These are phyloP conservation scores for Rhadinocentrus ornatus DNA, from an alignment of 2,797 vertebrate genomes.

Conservation along the genomic window DNA sequence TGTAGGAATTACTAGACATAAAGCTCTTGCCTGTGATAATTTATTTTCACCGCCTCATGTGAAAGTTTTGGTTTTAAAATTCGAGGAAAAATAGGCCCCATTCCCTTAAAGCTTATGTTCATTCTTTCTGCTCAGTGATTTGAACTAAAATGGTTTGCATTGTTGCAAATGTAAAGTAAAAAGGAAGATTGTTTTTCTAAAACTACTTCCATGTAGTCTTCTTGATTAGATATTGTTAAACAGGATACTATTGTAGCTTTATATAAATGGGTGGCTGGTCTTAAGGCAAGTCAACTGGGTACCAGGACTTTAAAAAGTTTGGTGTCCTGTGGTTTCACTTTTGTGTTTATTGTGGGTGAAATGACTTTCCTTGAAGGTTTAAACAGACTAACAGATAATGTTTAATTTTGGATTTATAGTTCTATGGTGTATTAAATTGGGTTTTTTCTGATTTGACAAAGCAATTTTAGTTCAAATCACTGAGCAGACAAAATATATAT, in stretches of 20 bases:
- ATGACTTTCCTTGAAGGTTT: not conserved
- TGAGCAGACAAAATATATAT: not conserved
- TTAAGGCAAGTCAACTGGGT: slow-evolving; percentile 73
- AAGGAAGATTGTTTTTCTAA: slow-evolving; percentile 82
- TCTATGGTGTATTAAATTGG: not conserved
- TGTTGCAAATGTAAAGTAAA: slow-evolving; percentile 78
- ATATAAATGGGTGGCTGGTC: slow-evolving; percentile 77
- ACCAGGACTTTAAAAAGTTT: slow-evolving; percentile 30
- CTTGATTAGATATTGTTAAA: slow-evolving; percentile 84
- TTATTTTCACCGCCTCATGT: not conserved
- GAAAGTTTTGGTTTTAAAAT: not conserved
- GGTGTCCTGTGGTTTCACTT: not conserved
- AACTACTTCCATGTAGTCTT: slow-evolving; percentile 81
- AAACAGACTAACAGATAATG: not conserved
- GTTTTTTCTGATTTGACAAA: not conserved
- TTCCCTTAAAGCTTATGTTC: no score
- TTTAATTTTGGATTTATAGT: not conserved
- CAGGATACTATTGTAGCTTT: slow-evolving; percentile 78
- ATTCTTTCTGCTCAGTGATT: no score
- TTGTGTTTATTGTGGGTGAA: not conserved
- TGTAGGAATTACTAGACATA: not conserved
- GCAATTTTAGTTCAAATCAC: not conserved
- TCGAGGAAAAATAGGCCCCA: not conserved
- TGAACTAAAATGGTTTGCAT: no score
- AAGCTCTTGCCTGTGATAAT: not conserved